Evolutionary conservation across 1,140 invertebrate species (phyloP), one percentile per base, ranked within the genome.

Genomic region (Lepidotrigona ventralis): DNA sequence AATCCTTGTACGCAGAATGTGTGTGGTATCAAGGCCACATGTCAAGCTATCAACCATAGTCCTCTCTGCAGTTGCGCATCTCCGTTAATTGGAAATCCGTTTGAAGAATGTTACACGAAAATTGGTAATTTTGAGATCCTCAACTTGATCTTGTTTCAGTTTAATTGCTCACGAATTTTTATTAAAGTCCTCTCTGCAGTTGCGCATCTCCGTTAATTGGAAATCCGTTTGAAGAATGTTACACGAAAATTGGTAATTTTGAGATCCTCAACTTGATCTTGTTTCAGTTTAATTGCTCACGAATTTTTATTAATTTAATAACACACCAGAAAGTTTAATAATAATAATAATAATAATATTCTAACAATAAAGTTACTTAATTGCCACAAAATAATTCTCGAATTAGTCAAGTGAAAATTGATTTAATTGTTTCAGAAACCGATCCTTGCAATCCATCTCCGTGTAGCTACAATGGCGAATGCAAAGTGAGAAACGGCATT

Each of bases 401-500:
- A 60, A 60, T 60, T 3, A 23, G n/a, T n/a, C 19, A 12, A 60
- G n/a, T 14, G 12, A 60, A n/a, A 1, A 60, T 33, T 9, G 17
- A 70, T 84, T 66, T 2, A 63, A 68, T 46, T 21, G 8, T 90
- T 91, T 71, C 79, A 95, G 94, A 93, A 84, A 88, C 88, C 21
- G 96, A 98, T 93, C 97, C 97, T 5, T 98, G 98, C 92, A 96
- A 96, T 90, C 97, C 97, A 39, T 97, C 96, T 33, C 97, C 97
- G 1, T 98, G 97, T 89, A 96, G 96, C 70, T 95, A 95, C 33
- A 97, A 97, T 87, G 98, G 97, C 6, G 96, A 97, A 85, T 98
- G 98, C 90, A 95, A 96, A 66, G 96, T 97, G 1, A 93, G 96
- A 21, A 96, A 96, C 85, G 96, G 95, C 39, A 93, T 95, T 12